phyloP scores from a whole-genome alignment of 1,140 invertebrate genomes.

The Adoxophyes honmai region DNA sequence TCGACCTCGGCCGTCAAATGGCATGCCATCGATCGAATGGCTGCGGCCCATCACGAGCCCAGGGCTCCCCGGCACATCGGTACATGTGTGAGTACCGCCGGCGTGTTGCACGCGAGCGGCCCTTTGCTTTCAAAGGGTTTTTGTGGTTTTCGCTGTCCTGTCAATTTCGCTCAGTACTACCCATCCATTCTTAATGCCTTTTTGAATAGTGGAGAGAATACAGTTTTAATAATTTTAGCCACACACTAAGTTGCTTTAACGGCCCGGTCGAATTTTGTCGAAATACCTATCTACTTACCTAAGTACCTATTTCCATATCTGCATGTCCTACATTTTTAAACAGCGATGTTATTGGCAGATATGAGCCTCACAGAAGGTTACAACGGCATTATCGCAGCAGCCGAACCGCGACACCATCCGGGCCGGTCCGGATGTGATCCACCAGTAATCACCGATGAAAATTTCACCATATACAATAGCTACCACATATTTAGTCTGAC shows the following conservation, averaged over 20 bases:
- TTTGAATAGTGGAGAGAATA: not conserved
- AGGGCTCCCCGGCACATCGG: conserved; percentile 8
- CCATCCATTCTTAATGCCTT: conserved; percentile 1
- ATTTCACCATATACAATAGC: conserved; percentile 66
- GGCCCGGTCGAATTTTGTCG: not conserved
- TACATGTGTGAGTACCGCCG: not conserved
- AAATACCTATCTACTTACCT: not conserved
- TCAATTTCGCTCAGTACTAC: conserved; percentile 1
- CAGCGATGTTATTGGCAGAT: conserved; percentile 24
- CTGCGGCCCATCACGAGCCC: conserved; percentile 51
- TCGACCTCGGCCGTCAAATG: conserved; percentile 74
- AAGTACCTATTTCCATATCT: not conserved
- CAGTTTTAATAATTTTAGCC: not conserved
- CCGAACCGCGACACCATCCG: conserved; percentile 64
- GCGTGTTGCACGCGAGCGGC: conserved; percentile 43
- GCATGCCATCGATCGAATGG: conserved; percentile 58
- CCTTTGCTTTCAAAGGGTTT: conserved; percentile 23
- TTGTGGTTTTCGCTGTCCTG: conserved; percentile 11
- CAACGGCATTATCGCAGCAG: conserved; percentile 42
- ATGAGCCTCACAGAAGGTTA: conserved; percentile 42
- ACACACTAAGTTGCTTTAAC: too few species aligned
- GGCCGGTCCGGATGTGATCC: conserved; percentile 55
- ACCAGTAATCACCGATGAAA: conserved; percentile 62
- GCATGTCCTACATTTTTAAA: not conserved
- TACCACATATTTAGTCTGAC: conserved; percentile 29